phyloP scores from a whole-genome alignment of 2,797 vertebrate species.

The Gouania willdenowi region DNA sequence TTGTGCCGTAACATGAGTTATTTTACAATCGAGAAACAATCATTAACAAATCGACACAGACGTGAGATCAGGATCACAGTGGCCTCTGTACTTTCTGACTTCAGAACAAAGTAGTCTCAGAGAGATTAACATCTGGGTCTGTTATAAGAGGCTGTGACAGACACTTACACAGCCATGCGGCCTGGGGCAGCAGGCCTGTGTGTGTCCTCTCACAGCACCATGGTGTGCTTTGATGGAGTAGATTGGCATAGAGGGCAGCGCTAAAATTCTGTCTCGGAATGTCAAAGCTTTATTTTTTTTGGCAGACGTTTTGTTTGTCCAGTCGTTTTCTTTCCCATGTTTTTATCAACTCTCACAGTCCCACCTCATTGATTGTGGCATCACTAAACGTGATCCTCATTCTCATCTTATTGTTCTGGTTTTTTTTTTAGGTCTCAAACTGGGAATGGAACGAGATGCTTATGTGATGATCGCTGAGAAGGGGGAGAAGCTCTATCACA shows the following conservation, averaged over 20 bases:
- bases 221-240: conserved; percentile 16
- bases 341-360: background rate
- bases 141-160: conserved; percentile 19
- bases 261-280: conserved; percentile 6
- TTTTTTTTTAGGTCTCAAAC: conserved; percentile 82
- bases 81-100: conserved; percentile 23
- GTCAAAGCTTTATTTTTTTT: conserved; percentile 17
- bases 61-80: conserved; percentile 24
- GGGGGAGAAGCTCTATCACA: conserved; percentile 97
- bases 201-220: conserved; percentile 37
- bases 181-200: conserved; percentile 10
- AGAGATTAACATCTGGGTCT: conserved; percentile 58
- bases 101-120: conserved; percentile 8
- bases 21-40: conserved; percentile 31
- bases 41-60: conserved; percentile 23
- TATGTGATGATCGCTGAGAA: conserved; percentile 98
- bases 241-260: conserved; percentile 5
- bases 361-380: background rate
- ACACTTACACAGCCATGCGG: conserved; percentile 15
- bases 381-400: background rate
- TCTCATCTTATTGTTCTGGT: conserved; percentile 3
- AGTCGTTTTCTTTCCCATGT: conserved; percentile 11
- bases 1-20: conserved; percentile 28
- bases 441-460: conserved; percentile 97
- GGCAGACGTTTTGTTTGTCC: conserved; percentile 6